These are phyloP conservation scores for Epinephelus awoara DNA, from an alignment of 2,797 vertebrate genomes.

Conservation along the genomic window DNA sequence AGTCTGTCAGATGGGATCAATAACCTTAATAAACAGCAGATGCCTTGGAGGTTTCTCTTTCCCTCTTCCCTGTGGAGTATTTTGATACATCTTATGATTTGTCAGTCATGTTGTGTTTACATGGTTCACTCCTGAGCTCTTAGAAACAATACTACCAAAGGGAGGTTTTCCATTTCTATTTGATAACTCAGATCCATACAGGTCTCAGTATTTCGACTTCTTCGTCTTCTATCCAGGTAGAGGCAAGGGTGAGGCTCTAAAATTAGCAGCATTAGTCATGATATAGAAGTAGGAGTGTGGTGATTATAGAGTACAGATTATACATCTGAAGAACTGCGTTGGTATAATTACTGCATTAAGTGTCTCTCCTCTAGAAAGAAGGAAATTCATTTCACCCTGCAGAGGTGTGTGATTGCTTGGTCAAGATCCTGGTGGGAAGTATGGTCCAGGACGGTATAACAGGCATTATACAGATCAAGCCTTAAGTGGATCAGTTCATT, in stretches of 20 bases:
- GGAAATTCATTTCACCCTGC: constrained; percentile 14
- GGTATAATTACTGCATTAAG: constrained; percentile 21
- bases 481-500: constrained; percentile 80
- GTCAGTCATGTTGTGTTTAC: constrained; percentile 13
- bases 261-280: neutral
- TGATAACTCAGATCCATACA: neutral
- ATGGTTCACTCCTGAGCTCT: constrained; percentile 5
- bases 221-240: neutral
- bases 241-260: neutral
- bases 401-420: constrained; percentile 23
- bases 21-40: constrained; percentile 47
- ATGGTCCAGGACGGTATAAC: constrained; percentile 20
- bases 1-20: constrained; percentile 19
- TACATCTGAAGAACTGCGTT: neutral
- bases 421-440: constrained; percentile 37
- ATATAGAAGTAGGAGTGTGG: neutral
- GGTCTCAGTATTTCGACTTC: neutral
- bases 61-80: constrained; percentile 8
- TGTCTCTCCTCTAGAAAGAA: constrained; percentile 16
- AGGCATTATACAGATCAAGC: constrained; percentile 53
- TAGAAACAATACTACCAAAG: constrained; percentile 2
- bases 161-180: constrained; percentile 6
- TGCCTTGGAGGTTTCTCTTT: neutral
- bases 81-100: constrained; percentile 20
- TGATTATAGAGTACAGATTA: constrained; percentile 17